phyloP scores from a whole-genome alignment of 2,113 vertebrate genomes.

The Montifringilla adamsi region DNA sequence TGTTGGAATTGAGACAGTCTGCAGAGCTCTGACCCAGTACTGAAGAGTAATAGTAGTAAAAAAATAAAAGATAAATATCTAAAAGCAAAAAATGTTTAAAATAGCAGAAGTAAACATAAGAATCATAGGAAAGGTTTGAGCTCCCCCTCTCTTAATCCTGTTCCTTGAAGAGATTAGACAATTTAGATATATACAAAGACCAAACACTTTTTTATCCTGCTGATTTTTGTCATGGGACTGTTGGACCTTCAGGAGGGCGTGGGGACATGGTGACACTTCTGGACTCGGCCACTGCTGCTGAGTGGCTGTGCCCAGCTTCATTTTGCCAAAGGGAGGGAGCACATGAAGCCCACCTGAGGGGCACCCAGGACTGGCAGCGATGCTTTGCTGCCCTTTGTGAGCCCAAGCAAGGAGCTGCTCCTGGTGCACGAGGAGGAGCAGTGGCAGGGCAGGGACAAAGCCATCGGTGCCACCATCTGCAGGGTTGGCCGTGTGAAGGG shows the following conservation, averaged over 20 bases:
- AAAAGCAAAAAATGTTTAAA: background rate
- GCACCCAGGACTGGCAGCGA: background rate
- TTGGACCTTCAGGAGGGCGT: background rate
- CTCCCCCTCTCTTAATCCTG: background rate
- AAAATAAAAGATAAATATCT: background rate
- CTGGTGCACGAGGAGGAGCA: background rate
- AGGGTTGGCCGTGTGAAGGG: background rate
- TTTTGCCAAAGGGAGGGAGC: background rate
- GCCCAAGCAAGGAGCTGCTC: background rate
- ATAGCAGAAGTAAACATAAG: background rate
- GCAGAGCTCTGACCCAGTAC: background rate
- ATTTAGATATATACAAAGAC: background rate
- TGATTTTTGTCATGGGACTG: background rate
- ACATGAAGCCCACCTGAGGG: background rate
- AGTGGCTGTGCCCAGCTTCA: background rate
- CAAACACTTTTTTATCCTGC: background rate
- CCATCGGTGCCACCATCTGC: slow-evolving; percentile 45
- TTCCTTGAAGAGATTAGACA: background rate
- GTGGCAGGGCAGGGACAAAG: slow-evolving; percentile 27
- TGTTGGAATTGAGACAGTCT: background rate
- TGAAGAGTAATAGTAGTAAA: background rate
- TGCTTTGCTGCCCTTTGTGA: background rate
- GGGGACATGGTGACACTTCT: background rate
- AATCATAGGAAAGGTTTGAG: background rate
- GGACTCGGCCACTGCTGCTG: background rate